Evolutionary conservation across 2,113 vertebrate genomes (phyloP).

Genomic region (Daphoenositta chrysoptera): DNA sequence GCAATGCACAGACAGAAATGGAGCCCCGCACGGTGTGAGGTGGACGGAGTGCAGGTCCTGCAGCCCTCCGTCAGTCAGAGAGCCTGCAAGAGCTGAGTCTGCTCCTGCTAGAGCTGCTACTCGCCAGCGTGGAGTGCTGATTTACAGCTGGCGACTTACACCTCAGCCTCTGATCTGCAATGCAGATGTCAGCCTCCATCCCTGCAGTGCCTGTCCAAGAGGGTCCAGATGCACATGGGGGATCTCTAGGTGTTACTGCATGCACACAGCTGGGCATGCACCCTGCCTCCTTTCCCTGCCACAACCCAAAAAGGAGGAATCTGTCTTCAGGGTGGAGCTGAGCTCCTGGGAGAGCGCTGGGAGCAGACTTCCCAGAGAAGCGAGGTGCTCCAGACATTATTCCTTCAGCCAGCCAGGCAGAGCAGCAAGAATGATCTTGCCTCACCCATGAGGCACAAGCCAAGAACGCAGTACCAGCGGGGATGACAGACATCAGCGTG

Average conservation of each 20-base stretch:
- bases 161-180: neutral
- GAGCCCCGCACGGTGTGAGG: neutral
- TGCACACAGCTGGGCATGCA: fast-evolving
- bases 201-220: neutral
- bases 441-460: neutral
- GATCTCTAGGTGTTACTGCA: neutral
- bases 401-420: neutral
- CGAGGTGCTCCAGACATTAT: neutral
- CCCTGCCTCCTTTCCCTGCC: neutral
- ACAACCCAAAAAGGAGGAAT: neutral
- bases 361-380: constrained; percentile 24
- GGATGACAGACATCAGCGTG: neutral
- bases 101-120: neutral
- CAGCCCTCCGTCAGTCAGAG: neutral
- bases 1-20: fast-evolving
- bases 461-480: fast-evolving
- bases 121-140: neutral
- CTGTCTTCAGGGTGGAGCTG: neutral
- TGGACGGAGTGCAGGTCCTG: neutral
- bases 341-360: neutral
- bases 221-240: fast-evolving
- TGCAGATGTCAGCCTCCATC: fast-evolving
- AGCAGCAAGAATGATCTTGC: constrained; percentile 16
- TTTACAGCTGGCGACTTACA: neutral
- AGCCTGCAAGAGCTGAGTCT: neutral